Base-by-base conservation (phyloP, 2,797 vertebrate genomes). In the Dryobates pubescens region DNA sequence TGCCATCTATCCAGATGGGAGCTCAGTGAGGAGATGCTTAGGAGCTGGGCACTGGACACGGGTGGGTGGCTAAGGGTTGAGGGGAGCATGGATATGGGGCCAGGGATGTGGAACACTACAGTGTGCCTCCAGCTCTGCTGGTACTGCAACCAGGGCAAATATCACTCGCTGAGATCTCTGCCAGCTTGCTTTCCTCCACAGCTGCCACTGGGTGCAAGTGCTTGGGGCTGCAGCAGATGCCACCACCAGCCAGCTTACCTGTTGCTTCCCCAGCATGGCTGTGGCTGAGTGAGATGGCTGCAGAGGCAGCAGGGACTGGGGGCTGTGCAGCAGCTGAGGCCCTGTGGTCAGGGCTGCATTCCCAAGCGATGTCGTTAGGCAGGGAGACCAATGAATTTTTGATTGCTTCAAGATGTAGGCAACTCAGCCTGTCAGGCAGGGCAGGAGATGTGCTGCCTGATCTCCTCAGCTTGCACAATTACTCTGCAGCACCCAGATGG, bases 361-460 rank as follows among this genome's bases (percentile, higher is more conserved):
- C 96, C 95, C 88, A 32, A 82, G 83, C 1, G 38, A 62, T 96
- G 94, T 94, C 34, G 82, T 93, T 82, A 91, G 93, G 82, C 76
- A 71, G 49, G 76, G 79, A 95, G 86, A 93, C 88, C 43, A 68
- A 8, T 64, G 81, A 79, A 68, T 89, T 86, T 59, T 1, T 17
- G 82, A 94, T 96, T 89, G 79, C 85, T 96, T 96, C 94, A 96
- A 94, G 95, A 92, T 95, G 92, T 56, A 30, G 79, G 69, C 17
- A 7, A 57, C 72, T 80, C 18, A 13, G 86, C 68, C 72, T 38
- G 38, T 30, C 49, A 30, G 19, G 63, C 65, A 7, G 67, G 69
- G 82, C 54, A 38, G 80, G 72, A 45, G 64, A 47, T 71, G 49
- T 34, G 70, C 82, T 89, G 79, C 67, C 30, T 72, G 67, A 12